Percentiles rank a stretch among this genome's conserved stretches.
Conservation (phyloP, 1,140 invertebrate species). For the Aleiodes sp. region DNA sequence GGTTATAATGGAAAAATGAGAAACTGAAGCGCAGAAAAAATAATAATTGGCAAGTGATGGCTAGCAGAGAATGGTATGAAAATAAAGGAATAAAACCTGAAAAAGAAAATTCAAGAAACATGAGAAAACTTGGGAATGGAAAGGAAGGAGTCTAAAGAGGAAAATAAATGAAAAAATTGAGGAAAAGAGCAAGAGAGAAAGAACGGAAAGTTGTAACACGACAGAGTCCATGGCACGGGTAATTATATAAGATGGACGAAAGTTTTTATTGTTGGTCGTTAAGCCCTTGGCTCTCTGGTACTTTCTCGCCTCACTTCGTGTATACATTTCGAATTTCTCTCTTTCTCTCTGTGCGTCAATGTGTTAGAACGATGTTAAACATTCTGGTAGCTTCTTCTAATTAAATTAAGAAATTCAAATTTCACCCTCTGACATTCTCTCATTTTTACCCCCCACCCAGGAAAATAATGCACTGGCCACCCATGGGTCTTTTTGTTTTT, state of each 20-base stretch:
- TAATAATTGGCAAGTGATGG: background rate
- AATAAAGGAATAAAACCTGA: background rate
- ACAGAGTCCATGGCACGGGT: background rate
- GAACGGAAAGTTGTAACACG: too few species aligned
- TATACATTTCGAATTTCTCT: background rate
- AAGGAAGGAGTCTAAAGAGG: background rate
- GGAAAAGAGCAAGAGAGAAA: background rate
- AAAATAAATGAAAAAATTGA: background rate
- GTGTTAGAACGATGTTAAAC: background rate
- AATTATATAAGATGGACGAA: conserved; percentile 6
- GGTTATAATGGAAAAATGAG: background rate
- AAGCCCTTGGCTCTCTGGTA: conserved; percentile 2
- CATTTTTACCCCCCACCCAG: background rate
- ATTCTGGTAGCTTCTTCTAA: background rate
- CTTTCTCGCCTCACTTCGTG: background rate
- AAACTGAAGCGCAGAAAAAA: background rate
- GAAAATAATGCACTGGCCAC: background rate
- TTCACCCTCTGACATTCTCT: background rate
- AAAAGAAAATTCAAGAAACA: background rate
- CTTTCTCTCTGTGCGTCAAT: background rate
- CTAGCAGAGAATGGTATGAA: background rate
- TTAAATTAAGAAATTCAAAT: conserved; percentile 13
- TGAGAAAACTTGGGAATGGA: background rate
- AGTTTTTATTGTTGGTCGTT: conserved; percentile 7
- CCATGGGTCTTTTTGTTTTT: background rate